Percentiles rank a stretch among this genome's conserved stretches.
Conservation (phyloP, 2,797 vertebrate species). For the Enteromius argenteus region DNA sequence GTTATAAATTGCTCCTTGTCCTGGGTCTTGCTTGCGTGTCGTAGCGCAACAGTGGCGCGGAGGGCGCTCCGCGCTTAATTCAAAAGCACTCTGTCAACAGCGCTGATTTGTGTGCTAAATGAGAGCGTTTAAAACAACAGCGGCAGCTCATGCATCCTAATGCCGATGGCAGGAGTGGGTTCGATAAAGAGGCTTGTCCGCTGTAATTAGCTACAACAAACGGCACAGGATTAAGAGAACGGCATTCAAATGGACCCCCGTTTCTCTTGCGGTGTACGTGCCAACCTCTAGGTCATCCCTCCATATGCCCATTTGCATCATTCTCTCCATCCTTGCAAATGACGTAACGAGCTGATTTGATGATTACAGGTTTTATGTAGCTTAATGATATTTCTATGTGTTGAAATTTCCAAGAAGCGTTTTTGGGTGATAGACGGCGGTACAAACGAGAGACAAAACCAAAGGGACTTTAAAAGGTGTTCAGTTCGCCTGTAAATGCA, state of each 20-base stretch:
- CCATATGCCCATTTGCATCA: slow-evolving; percentile 1
- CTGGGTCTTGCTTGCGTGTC: slow-evolving; percentile 87
- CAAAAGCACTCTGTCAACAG: slow-evolving; percentile 99
- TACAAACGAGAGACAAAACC: slow-evolving; percentile 71
- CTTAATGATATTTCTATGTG: slow-evolving; percentile 13
- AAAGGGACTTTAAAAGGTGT: slow-evolving; percentile 75
- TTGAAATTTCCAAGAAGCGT: background rate
- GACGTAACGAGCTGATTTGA: slow-evolving; percentile 14
- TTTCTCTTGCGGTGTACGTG: slow-evolving; percentile 55
- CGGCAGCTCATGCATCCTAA: slow-evolving; percentile 98
- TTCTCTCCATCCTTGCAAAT: slow-evolving; percentile 5
- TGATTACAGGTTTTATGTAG: slow-evolving; percentile 30
- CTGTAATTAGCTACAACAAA: slow-evolving; percentile 98
- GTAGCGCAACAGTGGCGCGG: slow-evolving; percentile 62
- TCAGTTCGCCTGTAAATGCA: slow-evolving; percentile 79
- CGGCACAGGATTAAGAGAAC: slow-evolving; percentile 83
- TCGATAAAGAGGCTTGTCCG: slow-evolving; percentile 99
- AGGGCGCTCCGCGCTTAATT: slow-evolving; percentile 96
- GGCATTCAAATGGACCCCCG: slow-evolving; percentile 67
- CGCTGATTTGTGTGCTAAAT: slow-evolving; percentile 99
- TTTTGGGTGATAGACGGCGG: slow-evolving; percentile 55
- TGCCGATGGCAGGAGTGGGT: slow-evolving; percentile 95
- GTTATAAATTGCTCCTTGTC: slow-evolving; percentile 99
- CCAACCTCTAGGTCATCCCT: slow-evolving; percentile 13
- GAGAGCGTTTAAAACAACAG: slow-evolving; percentile 99